phyloP scores from a whole-genome alignment of 2,797 vertebrate genomes.

The Lithobates sylvaticus region DNA sequence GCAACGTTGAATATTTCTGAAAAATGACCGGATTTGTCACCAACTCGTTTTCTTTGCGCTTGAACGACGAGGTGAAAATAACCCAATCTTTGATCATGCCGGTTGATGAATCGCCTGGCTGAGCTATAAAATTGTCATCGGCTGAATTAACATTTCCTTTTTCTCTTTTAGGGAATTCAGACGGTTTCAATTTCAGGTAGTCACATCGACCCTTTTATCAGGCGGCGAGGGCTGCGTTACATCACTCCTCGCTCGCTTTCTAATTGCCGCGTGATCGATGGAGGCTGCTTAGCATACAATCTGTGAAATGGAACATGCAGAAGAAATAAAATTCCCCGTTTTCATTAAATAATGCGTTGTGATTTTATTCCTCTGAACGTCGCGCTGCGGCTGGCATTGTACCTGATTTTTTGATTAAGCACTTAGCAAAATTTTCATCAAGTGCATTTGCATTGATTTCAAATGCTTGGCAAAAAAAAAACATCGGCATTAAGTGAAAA shows the following conservation, averaged over 20 bases:
- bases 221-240: neutral
- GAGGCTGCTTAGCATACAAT: neutral
- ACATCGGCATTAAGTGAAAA: too few relatives aligned
- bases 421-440: conserved; percentile 4
- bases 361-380: neutral
- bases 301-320: neutral
- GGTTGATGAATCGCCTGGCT: neutral
- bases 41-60: neutral
- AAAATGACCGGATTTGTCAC: neutral
- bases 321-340: neutral
- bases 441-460: neutral
- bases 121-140: neutral
- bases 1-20: neutral
- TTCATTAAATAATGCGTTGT: neutral
- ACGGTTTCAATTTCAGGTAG: conserved; percentile 7
- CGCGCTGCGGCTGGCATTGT: neutral
- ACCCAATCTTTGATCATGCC: conserved; percentile 9
- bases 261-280: conserved; percentile 14
- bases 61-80: neutral
- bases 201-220: neutral
- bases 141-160: neutral
- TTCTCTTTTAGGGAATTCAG: neutral
- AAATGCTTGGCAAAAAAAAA: neutral
- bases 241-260: neutral
- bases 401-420: neutral